Base-by-base conservation (phyloP, 2,888 invertebrate genomes). In the Cheilosia vulpina region DNA sequence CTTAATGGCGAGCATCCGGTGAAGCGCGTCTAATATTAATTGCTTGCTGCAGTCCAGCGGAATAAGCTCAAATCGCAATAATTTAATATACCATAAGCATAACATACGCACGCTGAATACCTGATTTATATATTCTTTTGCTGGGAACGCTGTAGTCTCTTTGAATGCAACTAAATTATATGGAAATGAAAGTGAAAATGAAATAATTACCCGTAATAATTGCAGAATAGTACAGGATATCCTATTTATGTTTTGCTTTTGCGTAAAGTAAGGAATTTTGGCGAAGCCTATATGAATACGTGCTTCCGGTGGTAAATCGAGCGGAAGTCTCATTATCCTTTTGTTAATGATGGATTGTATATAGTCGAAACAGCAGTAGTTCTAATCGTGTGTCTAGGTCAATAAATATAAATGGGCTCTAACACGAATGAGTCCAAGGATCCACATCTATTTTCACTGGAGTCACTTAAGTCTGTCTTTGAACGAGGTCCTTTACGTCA, bases 21-120 rank as follows among this genome's bases (percentile, higher is more conserved):
- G 65, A 45, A 80, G 69, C 66, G 55, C 60, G 60, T 80, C 66
- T 76, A 76, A 80, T 80, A 76, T 71, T 80, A 85, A 85, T 85
- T 85, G 80, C 84, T 76, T 85, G 38, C 50, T 63, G 55, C 71
- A 38, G 38, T 38, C 53, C 60, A 43, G 75, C 38, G 76, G 75
- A 80, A 79, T 80, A 79, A 79, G 63, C 79, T 69, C 17, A 58
- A 73, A 63, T 69, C 53, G 63, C 34, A 57, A 71, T 85, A 80
- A 80, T 85, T 85, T 76, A 55, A 60, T 58, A 34, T 31, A 31
- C 9, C 9, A 31, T 31, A 31, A 31, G 31, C 38, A 52, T 34
- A 27, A 7, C 38, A 60, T 58, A 60, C 47, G 50, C 50, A 47
- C 57, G 27, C 53, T 75, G 65, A 65, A 75, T 80, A 15, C 65